A percentile compares a stretch with the other conserved stretches of the same genome.
phyloP scores from a whole-genome alignment of 2,113 vertebrate genomes.

The Microcebus murinus region DNA sequence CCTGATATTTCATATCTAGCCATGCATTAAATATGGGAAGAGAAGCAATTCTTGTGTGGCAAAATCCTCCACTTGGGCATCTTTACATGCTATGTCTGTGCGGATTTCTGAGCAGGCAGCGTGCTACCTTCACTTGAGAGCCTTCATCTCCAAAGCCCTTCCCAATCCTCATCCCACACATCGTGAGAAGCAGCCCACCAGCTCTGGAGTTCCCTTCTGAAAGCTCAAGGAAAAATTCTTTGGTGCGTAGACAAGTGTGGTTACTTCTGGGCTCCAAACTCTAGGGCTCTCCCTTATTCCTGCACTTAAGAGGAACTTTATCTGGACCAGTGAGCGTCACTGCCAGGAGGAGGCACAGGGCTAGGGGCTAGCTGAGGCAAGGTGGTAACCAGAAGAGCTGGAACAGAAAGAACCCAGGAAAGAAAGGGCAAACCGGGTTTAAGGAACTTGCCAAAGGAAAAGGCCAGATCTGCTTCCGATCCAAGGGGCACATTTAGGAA shows the following conservation, averaged over 20 bases:
- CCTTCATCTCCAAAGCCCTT: neutral
- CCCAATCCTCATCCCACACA: neutral
- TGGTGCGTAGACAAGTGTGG: neutral
- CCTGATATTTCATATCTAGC: neutral
- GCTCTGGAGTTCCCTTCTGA: neutral
- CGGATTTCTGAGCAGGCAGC: neutral
- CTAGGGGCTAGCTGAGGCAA: neutral
- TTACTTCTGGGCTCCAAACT: neutral
- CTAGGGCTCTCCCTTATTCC: neutral
- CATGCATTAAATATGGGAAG: neutral
- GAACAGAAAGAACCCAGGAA: neutral
- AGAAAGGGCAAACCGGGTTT: neutral
- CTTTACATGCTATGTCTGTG: neutral
- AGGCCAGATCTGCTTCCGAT: neutral
- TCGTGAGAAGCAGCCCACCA: neutral
- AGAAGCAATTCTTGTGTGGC: neutral
- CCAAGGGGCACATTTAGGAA: neutral
- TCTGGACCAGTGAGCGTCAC: neutral
- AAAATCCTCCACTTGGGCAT: neutral
- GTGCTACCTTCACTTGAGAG: neutral
- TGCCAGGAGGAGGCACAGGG: neutral
- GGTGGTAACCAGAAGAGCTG: neutral
- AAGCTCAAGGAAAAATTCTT: neutral
- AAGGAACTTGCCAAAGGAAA: neutral
- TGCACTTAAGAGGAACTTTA: neutral